A percentile compares a stretch with the other conserved stretches of the same genome.
Evolutionary conservation across 2,888 invertebrate genomes (phyloP).

Genomic region (Iselma pallidipennis): DNA sequence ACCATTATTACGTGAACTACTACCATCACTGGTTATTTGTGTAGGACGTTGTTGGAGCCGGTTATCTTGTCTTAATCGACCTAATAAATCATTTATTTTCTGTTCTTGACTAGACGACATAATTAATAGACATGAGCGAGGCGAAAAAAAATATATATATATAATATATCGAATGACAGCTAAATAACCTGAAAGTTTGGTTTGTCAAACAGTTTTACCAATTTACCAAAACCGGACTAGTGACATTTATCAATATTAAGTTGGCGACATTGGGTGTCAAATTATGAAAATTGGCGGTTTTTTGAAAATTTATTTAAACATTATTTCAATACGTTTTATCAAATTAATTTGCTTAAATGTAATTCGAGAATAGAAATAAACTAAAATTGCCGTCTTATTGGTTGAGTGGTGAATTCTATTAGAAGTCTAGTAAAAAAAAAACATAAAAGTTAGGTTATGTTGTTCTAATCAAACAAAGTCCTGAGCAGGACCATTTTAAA

Average conservation of each 20-base stretch:
- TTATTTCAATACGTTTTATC: neutral
- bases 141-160: slow-evolving; percentile 5
- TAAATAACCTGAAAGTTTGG: neutral
- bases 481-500: neutral
- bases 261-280: neutral
- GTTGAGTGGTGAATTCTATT: too few species aligned
- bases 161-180: neutral
- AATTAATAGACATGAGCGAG: slow-evolving; percentile 23
- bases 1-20: slow-evolving; percentile 22
- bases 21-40: slow-evolving; percentile 52
- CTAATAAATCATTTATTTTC: slow-evolving; percentile 82
- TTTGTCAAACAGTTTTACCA: neutral
- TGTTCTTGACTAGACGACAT: slow-evolving; percentile 75
- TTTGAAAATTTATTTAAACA: neutral
- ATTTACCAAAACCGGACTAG: too few species aligned
- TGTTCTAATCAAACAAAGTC: too few species aligned
- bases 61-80: slow-evolving; percentile 69
- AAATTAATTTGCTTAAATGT: too few species aligned
- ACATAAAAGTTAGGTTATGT: slow-evolving; percentile 7
- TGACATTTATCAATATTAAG: neutral
- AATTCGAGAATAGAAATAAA: too few species aligned
- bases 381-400: too few species aligned
- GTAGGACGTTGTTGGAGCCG: slow-evolving; percentile 44
- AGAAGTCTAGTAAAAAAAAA: too few species aligned
- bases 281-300: neutral